Percentiles rank a stretch among this genome's conserved stretches.
phyloP scores from a whole-genome alignment of 2,797 vertebrate genomes.

The Epinephelus malabaricus region DNA sequence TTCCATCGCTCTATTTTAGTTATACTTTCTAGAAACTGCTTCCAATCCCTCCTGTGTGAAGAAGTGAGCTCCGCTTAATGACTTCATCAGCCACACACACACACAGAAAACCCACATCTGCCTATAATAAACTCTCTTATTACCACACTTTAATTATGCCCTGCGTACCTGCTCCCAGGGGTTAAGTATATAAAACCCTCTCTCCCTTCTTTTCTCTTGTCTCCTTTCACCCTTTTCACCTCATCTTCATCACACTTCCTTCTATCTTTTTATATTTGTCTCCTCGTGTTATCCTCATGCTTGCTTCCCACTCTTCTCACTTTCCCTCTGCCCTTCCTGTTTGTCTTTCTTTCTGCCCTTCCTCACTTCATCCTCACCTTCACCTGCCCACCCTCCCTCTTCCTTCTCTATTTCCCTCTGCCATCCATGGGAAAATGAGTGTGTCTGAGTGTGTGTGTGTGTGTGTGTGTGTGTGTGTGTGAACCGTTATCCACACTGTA shows the following conservation, averaged over 20 bases:
- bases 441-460: no score
- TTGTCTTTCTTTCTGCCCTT: no score
- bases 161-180: conserved; percentile 26
- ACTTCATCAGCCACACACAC: conserved; percentile 39
- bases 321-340: no score
- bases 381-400: no score
- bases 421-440: no score
- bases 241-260: neutral
- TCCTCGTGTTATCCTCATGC: neutral
- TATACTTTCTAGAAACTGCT: neutral
- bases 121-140: conserved; percentile 37
- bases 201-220: neutral
- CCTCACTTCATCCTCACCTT: no score
- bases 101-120: conserved; percentile 29
- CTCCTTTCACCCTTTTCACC: neutral
- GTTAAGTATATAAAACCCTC: conserved; percentile 35
- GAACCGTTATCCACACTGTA: no score
- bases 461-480: no score
- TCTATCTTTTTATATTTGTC: neutral
- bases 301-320: neutral
- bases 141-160: conserved; percentile 39
- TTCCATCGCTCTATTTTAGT: no score
- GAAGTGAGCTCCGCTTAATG: conserved; percentile 24
- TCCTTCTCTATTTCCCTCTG: no score
- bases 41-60: conserved; percentile 13